Conservation (phyloP, 2,113 vertebrate species). For the Neogobius melanostomus region DNA sequence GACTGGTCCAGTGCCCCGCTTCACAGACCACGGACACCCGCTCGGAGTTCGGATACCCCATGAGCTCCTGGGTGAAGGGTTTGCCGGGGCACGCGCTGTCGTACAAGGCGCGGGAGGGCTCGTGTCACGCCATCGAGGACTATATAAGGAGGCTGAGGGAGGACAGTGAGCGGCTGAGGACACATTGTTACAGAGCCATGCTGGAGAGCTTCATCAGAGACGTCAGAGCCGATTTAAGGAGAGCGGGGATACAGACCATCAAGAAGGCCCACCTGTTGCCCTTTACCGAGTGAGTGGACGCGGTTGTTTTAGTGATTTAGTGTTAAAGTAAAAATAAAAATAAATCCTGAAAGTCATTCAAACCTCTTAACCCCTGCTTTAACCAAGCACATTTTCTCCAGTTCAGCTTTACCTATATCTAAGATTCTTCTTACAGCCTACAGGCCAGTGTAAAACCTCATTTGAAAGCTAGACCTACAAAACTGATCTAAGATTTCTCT, state of each 20-base stretch:
- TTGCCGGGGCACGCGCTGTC: constrained; percentile 81
- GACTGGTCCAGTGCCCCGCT: constrained; percentile 24
- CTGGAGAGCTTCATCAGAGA: constrained; percentile 84
- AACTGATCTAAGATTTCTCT: too few relatives aligned
- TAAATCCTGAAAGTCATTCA: too few relatives aligned
- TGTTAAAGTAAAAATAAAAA: background rate
- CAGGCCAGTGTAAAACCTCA: too few relatives aligned
- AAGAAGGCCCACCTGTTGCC: constrained; percentile 80
- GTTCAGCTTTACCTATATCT: too few relatives aligned
- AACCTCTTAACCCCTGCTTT: too few relatives aligned
- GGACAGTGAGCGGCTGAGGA: constrained; percentile 64
- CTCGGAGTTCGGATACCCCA: constrained; percentile 78
- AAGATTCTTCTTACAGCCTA: too few relatives aligned
- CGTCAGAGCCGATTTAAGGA: constrained; percentile 66
- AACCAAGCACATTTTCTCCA: too few relatives aligned
- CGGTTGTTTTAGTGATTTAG: background rate
- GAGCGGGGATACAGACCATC: constrained; percentile 84
- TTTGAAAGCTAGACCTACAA: too few relatives aligned
- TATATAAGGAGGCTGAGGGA: constrained; percentile 71
- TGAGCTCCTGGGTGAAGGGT: constrained; percentile 80
- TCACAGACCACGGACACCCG: background rate
- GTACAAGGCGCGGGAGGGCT: constrained; percentile 87
- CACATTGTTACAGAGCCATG: constrained; percentile 86
- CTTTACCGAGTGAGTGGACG: constrained; percentile 83
- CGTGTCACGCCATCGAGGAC: constrained; percentile 89